These are phyloP conservation scores for Verasper variegatus DNA, from an alignment of 2,113 vertebrate genomes.

Conservation along the genomic window DNA sequence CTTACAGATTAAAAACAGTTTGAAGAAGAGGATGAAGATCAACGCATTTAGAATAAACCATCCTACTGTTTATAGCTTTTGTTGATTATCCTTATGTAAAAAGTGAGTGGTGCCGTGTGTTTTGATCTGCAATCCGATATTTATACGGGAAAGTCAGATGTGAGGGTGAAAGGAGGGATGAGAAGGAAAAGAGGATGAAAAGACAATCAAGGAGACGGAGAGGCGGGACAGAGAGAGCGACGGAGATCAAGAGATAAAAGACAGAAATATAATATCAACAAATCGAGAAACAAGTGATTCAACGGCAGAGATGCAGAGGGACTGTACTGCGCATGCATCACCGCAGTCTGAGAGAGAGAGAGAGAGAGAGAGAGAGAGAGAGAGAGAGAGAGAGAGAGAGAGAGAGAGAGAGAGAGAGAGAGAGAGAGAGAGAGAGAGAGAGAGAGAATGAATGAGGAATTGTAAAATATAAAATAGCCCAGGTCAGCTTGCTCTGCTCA, in stretches of 20 bases:
- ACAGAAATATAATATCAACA: background rate
- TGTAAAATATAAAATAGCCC: slow-evolving; percentile 53
- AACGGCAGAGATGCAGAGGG: slow-evolving; percentile 13
- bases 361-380: no score
- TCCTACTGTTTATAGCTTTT: no score
- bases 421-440: slow-evolving; percentile 15
- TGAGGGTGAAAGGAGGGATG: slow-evolving; percentile 3
- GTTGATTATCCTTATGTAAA: no score
- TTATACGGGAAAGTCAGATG: background rate
- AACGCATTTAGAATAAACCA: no score
- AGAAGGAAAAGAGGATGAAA: background rate
- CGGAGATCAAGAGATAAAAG: background rate
- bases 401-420: slow-evolving; percentile 16
- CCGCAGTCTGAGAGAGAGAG: slow-evolving; percentile 15
- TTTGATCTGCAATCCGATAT: background rate
- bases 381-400: slow-evolving; percentile 25
- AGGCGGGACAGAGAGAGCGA: background rate
- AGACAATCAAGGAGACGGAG: slow-evolving; percentile 16
- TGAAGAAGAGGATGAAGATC: no score
- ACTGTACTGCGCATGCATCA: slow-evolving; percentile 12
- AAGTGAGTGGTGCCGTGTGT: no score
- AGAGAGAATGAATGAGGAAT: slow-evolving; percentile 41
- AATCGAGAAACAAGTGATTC: slow-evolving; percentile 13
- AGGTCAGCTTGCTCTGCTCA: slow-evolving; percentile 54
- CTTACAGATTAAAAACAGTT: no score